phyloP scores from a whole-genome alignment of 2,113 vertebrate species.

The Oriolus oriolus region DNA sequence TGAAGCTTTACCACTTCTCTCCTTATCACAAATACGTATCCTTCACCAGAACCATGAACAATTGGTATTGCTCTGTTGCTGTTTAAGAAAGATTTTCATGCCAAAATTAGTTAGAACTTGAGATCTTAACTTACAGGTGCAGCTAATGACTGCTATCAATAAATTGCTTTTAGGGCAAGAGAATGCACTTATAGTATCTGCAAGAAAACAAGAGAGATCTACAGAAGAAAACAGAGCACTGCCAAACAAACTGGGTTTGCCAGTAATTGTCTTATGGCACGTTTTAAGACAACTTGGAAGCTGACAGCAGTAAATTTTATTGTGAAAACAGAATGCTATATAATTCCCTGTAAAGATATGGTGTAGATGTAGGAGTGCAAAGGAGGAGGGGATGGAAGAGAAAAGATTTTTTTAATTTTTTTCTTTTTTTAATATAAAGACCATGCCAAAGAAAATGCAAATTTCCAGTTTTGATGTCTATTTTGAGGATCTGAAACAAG shows the following conservation, averaged over 20 bases:
- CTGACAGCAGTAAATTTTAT: neutral
- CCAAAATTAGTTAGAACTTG: neutral
- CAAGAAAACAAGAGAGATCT: neutral
- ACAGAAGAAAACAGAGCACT: neutral
- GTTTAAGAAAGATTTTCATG: neutral
- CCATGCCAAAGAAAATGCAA: constrained; percentile 73
- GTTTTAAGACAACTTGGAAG: constrained; percentile 4
- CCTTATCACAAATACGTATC: neutral
- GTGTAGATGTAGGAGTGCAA: neutral
- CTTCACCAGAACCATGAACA: neutral
- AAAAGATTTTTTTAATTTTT: neutral
- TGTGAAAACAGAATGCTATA: constrained; percentile 2
- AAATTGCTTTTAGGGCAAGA: neutral
- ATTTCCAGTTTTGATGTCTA: constrained; percentile 77
- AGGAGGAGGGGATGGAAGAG: neutral
- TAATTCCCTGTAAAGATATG: constrained; percentile 23
- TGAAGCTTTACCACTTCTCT: neutral
- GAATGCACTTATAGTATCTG: neutral
- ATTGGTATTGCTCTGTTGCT: neutral
- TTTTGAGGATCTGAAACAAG: constrained; percentile 75
- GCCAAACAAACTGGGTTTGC: neutral
- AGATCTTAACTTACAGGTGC: neutral
- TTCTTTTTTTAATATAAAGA: constrained; percentile 7
- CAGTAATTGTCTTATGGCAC: neutral
- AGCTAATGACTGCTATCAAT: neutral